Conservation (phyloP, 2,113 vertebrate species). For the Xyrauchen texanus region DNA sequence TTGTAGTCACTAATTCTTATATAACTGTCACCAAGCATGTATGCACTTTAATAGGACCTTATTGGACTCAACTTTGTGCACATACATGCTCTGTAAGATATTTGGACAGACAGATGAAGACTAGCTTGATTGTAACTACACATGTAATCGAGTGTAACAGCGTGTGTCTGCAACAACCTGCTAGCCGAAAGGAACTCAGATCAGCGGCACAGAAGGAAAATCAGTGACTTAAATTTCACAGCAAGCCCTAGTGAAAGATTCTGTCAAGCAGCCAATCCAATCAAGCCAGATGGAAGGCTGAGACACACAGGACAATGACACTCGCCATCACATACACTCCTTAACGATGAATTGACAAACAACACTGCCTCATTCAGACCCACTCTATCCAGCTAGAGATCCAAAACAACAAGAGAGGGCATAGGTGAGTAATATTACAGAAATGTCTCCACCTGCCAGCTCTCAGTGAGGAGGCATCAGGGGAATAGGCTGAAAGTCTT, state of each 20-base stretch:
- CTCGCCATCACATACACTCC: background rate
- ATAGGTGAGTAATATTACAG: conserved; percentile 2
- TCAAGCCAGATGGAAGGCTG: conserved; percentile 55
- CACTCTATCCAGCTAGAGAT: background rate
- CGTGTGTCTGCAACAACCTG: background rate
- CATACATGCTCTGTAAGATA: too few species aligned
- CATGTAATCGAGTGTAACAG: too few species aligned
- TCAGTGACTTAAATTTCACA: conserved; percentile 18
- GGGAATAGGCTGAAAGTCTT: conserved; percentile 41
- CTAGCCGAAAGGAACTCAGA: background rate
- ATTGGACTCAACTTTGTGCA: too few species aligned
- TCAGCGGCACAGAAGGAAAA: background rate
- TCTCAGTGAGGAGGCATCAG: conserved; percentile 1
- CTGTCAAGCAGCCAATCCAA: conserved; percentile 52
- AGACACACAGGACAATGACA: background rate
- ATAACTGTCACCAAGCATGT: too few species aligned
- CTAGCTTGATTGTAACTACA: too few species aligned
- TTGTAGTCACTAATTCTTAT: too few species aligned
- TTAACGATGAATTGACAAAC: conserved; percentile 24
- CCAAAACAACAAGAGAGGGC: background rate
- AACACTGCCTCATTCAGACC: background rate
- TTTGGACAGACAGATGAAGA: too few species aligned
- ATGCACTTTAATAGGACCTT: too few species aligned
- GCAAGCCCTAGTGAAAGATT: conserved; percentile 35
- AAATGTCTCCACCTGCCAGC: conserved; percentile 8